A percentile compares a stretch with the other conserved stretches of the same genome.
Evolutionary conservation across 1,140 invertebrate species (phyloP).

Genomic region (Tetragonula clypearis): DNA sequence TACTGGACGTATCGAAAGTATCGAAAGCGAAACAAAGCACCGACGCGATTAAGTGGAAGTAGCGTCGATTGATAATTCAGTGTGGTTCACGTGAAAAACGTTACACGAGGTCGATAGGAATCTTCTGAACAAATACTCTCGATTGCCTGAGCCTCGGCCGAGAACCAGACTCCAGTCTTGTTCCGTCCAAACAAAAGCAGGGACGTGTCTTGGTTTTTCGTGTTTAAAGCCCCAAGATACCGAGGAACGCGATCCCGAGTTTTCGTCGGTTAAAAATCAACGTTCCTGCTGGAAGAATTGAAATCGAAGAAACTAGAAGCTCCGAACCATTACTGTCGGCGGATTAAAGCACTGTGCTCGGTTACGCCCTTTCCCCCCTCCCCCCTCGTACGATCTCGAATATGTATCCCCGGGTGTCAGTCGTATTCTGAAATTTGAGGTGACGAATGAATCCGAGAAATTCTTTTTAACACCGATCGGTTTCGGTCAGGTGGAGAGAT

Average conservation of each 20-base stretch:
- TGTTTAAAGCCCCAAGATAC: background rate
- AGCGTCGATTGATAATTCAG: slow-evolving; percentile 14
- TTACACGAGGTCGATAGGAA: slow-evolving; percentile 35
- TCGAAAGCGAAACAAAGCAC: slow-evolving; percentile 19
- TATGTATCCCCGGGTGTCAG: slow-evolving; percentile 24
- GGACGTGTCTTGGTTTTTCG: slow-evolving; percentile 46
- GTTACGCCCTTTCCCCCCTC: slow-evolving; percentile 14
- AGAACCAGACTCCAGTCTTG: slow-evolving; percentile 28
- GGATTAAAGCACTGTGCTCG: slow-evolving; percentile 10
- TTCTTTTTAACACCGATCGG: slow-evolving; percentile 59
- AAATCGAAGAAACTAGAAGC: background rate
- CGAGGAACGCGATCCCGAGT: background rate
- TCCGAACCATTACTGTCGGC: background rate
- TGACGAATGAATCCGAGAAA: slow-evolving; percentile 58
- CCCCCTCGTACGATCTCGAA: background rate
- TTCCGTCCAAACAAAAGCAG: slow-evolving; percentile 40
- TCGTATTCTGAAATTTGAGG: slow-evolving; percentile 36
- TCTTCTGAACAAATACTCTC: slow-evolving; percentile 43
- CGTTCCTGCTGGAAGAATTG: background rate
- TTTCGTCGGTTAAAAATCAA: background rate
- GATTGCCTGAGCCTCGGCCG: background rate
- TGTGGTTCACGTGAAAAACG: slow-evolving; percentile 6
- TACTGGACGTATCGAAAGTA: background rate
- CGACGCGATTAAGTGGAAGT: slow-evolving; percentile 22
- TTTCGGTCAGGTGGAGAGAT: slow-evolving; percentile 60